Conservation (phyloP, 2,113 vertebrate genomes). For the Gracilinanus agilis region DNA sequence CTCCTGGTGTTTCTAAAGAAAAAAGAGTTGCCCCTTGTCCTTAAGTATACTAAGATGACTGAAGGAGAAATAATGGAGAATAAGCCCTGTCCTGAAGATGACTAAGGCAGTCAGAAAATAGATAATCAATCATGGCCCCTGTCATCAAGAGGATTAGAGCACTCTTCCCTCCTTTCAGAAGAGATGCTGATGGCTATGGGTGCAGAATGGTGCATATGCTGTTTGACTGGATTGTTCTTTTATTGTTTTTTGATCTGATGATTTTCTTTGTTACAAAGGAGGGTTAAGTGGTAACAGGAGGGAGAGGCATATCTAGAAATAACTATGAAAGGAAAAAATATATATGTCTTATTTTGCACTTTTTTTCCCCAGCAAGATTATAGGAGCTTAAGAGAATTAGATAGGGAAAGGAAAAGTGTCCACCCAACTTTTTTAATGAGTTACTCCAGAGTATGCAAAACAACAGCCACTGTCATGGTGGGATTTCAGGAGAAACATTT, state of each 20-base stretch:
- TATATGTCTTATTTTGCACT: neutral
- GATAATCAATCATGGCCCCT: neutral
- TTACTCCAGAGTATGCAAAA: neutral
- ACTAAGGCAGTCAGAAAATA: neutral
- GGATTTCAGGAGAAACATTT: slow-evolving; percentile 30
- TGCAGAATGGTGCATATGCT: neutral
- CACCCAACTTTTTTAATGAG: neutral
- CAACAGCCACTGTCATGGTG: neutral
- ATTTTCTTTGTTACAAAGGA: neutral
- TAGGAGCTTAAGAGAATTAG: neutral
- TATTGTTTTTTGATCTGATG: neutral
- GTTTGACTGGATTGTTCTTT: neutral
- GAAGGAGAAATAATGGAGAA: neutral
- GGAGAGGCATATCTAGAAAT: neutral
- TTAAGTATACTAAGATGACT: neutral
- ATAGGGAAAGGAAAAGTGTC: neutral
- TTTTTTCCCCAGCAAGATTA: neutral
- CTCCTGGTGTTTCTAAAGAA: neutral
- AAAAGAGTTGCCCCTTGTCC: neutral
- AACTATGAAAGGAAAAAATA: neutral
- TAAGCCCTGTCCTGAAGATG: neutral
- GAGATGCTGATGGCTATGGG: neutral
- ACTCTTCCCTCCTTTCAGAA: neutral
- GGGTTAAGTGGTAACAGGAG: neutral
- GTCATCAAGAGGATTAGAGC: neutral